Conservation (phyloP, 2,888 invertebrate genomes). For the Panorpa germanica region DNA sequence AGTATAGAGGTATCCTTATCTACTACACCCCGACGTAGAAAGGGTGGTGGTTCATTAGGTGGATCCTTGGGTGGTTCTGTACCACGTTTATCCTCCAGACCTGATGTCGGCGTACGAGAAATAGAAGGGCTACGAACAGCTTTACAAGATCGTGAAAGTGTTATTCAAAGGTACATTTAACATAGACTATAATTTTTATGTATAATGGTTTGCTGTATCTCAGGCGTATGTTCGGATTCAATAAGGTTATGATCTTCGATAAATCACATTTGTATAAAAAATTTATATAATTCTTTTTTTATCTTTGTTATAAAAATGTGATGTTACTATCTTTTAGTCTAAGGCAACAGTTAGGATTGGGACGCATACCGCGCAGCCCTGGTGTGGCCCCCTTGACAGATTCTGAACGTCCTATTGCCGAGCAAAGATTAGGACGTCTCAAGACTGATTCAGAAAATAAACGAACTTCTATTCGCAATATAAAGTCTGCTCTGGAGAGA, state of each 20-base stretch:
- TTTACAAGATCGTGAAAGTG: constrained; percentile 60
- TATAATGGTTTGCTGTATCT: too few relatives aligned
- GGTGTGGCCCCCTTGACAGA: constrained; percentile 27
- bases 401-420: constrained; percentile 33
- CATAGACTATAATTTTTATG: neutral
- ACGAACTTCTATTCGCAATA: constrained; percentile 58
- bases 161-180: constrained; percentile 46
- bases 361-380: constrained; percentile 22
- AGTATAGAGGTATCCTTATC: constrained; percentile 66
- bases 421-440: constrained; percentile 35
- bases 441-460: constrained; percentile 58
- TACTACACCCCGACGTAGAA: constrained; percentile 37
- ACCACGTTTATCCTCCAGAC: constrained; percentile 14
- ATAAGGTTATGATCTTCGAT: too few relatives aligned
- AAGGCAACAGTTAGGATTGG: constrained; percentile 22
- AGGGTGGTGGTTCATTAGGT: constrained; percentile 28
- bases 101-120: constrained; percentile 32
- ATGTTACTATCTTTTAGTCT: constrained; percentile 11
- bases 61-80: constrained; percentile 18
- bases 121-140: constrained; percentile 51
- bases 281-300: too few relatives aligned
- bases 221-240: too few relatives aligned
- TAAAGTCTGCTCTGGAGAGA: constrained; percentile 60
- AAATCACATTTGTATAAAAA: too few relatives aligned
- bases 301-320: neutral